These are phyloP conservation scores for Proisotoma minuta DNA, from an alignment of 2,888 invertebrate genomes.

Conservation along the genomic window DNA sequence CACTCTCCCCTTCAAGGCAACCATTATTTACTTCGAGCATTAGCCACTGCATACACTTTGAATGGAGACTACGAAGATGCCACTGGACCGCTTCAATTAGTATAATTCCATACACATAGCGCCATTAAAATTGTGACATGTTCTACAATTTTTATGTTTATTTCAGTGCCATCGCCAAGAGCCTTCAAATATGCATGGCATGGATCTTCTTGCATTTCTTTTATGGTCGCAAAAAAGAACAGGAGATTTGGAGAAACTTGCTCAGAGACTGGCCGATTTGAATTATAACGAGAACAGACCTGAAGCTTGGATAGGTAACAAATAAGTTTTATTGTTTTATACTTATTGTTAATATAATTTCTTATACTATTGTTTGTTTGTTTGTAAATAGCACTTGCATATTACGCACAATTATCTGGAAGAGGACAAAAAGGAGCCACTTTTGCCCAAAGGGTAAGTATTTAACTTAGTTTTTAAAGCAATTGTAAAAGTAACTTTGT, in stretches of 20 bases:
- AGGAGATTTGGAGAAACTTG: constrained; percentile 62
- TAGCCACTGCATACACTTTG: constrained; percentile 69
- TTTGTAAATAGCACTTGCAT: constrained; percentile 59
- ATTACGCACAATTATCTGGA: constrained; percentile 61
- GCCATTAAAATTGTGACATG: too few species aligned
- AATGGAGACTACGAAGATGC: constrained; percentile 67
- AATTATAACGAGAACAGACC: constrained; percentile 50
- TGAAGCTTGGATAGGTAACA: constrained; percentile 65
- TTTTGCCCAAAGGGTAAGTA: constrained; percentile 63
- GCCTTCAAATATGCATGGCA: constrained; percentile 58
- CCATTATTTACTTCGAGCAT: constrained; percentile 61
- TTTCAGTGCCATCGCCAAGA: constrained; percentile 50
- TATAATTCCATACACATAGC: too few species aligned
- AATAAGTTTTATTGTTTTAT: constrained; percentile 1
- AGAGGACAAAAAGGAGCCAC: constrained; percentile 66
- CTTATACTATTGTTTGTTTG: constrained; percentile 1
- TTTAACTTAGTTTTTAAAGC: neutral
- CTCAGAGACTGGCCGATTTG: constrained; percentile 49
- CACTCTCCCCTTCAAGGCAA: constrained; percentile 64
- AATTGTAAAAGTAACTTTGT: neutral
- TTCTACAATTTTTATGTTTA: too few species aligned
- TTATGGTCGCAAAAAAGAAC: constrained; percentile 52
- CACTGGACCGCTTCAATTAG: constrained; percentile 51
- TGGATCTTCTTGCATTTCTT: constrained; percentile 61
- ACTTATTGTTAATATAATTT: neutral